phyloP scores from a whole-genome alignment of 2,797 vertebrate genomes.

The Furcifer pardalis region DNA sequence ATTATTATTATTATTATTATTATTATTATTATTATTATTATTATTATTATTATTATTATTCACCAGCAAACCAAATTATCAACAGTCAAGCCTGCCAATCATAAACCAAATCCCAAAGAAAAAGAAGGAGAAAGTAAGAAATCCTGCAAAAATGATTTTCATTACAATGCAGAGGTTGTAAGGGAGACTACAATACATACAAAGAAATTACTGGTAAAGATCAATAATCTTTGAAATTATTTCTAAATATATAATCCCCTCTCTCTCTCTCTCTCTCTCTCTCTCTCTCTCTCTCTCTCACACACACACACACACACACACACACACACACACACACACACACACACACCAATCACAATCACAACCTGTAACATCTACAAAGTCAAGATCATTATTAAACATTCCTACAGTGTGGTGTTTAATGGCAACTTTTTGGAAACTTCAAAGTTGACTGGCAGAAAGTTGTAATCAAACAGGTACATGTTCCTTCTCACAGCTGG shows the following conservation, averaged over 20 bases:
- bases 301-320: no score
- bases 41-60: no score
- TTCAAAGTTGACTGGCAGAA: not conserved
- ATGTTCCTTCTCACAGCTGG: not conserved
- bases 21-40: no score
- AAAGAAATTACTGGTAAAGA: slow-evolving; percentile 7
- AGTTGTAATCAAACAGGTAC: not conserved
- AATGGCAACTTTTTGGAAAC: not conserved
- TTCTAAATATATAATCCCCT: slow-evolving; percentile 11
- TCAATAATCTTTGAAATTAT: slow-evolving; percentile 19
- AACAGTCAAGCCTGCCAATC: slow-evolving; percentile 3
- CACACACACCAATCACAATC: no score
- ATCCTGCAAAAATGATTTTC: slow-evolving; percentile 6
- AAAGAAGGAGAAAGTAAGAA: not conserved
- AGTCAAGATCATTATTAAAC: not conserved
- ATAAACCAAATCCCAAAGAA: slow-evolving; percentile 16
- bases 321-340: no score
- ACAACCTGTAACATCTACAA: not conserved
- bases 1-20: no score
- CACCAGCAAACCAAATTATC: slow-evolving; percentile 18
- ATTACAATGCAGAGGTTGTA: slow-evolving; percentile 4
- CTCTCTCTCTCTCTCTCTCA: no score
- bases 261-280: no score
- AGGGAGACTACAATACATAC: not conserved
- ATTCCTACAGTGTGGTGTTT: not conserved